These are phyloP conservation scores for Heliconius erato DNA, from an alignment of 2,888 invertebrate species.

Conservation along the genomic window DNA sequence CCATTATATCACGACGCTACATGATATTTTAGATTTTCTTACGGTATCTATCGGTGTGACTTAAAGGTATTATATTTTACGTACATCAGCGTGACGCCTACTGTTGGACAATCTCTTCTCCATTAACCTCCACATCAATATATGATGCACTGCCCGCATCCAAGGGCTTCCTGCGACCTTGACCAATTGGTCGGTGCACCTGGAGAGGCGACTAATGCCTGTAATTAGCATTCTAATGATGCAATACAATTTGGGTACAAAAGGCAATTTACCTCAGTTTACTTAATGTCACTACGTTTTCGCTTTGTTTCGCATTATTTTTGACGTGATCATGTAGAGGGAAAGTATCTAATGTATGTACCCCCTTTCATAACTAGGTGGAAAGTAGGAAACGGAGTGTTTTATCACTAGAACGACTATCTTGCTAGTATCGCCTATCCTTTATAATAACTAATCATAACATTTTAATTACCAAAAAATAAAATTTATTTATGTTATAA, in stretches of 20 bases:
- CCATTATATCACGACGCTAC: too few species aligned
- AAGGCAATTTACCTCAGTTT: not conserved
- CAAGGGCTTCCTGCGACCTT: not conserved
- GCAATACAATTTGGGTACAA: too few species aligned
- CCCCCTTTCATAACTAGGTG: too few species aligned
- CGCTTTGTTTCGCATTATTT: not conserved
- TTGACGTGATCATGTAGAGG: not conserved
- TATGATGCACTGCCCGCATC: not conserved
- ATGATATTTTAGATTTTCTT: too few species aligned
- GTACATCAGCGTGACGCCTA: too few species aligned
- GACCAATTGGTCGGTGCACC: not conserved
- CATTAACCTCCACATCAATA: too few species aligned
- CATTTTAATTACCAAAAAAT: not conserved
- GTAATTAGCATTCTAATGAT: not conserved
- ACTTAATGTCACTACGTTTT: not conserved
- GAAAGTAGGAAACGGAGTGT: too few species aligned
- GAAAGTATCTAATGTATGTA: not conserved
- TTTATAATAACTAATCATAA: not conserved
- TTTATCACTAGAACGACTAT: too few species aligned
- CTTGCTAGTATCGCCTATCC: too few species aligned
- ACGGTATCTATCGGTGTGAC: too few species aligned
- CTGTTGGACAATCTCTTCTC: too few species aligned
- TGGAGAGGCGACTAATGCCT: not conserved
- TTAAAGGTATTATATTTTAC: too few species aligned
- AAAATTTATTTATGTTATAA: not conserved